Base-by-base conservation (phyloP, 2,888 invertebrate genomes). In the Coelopa pilipes region DNA sequence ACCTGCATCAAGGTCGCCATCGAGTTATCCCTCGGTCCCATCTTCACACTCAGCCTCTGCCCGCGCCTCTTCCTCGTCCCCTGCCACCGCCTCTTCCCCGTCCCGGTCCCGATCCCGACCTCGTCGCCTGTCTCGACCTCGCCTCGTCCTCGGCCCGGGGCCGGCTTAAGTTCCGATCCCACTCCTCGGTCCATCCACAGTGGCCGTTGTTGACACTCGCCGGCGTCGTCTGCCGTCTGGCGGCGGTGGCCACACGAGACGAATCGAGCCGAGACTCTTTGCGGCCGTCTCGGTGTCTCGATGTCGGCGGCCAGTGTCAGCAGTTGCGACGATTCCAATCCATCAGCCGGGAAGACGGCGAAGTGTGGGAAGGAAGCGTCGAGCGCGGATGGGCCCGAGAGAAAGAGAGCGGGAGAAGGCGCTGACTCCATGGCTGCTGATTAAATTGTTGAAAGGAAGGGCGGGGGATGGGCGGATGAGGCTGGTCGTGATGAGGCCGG, bases 251-350 rank as follows among this genome's bases (percentile, higher is more conserved):
- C 62, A 21, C 62, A 15, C 7, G 15, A 62, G 62, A 62, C 62
- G 34, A n/a, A n/a, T n/a, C n/a, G 24, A n/a, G n/a, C n/a, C 34
- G n/a, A 13, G 21, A 21, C 24, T 50, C 50, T 66, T 66, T 66
- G 66, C 66, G 50, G 50, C 50, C 66, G 53, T 53, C 53, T 24
- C 45, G 57, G 46, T 19, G 69, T 21, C 34, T 70, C 24, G 60
- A 69, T 69, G 75, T 70, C 75, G 73, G 46, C 67, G 49, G 60
- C 59, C 55, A 70, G 71, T 76, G 76, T 73, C 76, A 76, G 53
- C 76, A 72, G 34, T 70, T 70, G 74, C 72, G 76, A 76, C 76
- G 72, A 72, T 76, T 72, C 70, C 74, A 76, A 76, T 76, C 74
- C 76, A 76, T 76, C 76, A 76, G 55, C 19, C 47, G 72, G 34